These are phyloP conservation scores for Sylvietta virens DNA, from an alignment of 2,113 vertebrate species.

Conservation along the genomic window DNA sequence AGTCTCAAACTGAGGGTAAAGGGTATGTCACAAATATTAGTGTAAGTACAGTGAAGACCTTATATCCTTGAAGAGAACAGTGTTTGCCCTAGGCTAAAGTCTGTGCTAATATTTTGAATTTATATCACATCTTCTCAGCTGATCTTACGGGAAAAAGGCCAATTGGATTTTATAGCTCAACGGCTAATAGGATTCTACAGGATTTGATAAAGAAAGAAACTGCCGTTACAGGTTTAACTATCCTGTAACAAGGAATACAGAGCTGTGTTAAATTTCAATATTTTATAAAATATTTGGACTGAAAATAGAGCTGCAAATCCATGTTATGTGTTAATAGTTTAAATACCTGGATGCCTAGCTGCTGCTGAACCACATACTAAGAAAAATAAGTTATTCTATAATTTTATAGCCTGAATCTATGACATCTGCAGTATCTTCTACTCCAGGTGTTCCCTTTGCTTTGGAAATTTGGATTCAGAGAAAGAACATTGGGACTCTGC, in stretches of 20 bases:
- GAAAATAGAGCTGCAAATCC: slow-evolving; percentile 16
- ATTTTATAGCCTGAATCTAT: neutral
- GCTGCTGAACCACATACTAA: neutral
- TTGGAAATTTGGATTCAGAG: neutral
- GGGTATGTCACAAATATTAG: slow-evolving; percentile 56
- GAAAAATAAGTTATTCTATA: neutral
- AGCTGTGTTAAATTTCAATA: slow-evolving; percentile 13
- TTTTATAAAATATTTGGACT: slow-evolving; percentile 22
- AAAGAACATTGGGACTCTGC: neutral
- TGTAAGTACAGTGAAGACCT: slow-evolving; percentile 5
- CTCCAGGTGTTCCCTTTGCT: neutral
- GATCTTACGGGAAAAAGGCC: slow-evolving; percentile 8
- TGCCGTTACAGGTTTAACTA: neutral
- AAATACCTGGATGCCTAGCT: neutral
- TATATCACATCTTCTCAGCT: slow-evolving; percentile 21
- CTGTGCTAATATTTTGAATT: slow-evolving; percentile 44
- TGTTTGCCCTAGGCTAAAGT: slow-evolving; percentile 17
- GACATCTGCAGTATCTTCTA: neutral
- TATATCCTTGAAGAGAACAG: slow-evolving; percentile 1
- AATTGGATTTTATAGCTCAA: slow-evolving; percentile 46
- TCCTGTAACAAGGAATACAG: neutral
- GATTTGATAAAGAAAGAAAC: slow-evolving; percentile 52
- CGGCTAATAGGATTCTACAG: slow-evolving; percentile 49
- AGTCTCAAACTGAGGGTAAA: slow-evolving; percentile 39
- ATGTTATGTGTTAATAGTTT: neutral